Evolutionary conservation across 2,113 vertebrate genomes (phyloP).

Genomic region (Osmerus mordax): DNA sequence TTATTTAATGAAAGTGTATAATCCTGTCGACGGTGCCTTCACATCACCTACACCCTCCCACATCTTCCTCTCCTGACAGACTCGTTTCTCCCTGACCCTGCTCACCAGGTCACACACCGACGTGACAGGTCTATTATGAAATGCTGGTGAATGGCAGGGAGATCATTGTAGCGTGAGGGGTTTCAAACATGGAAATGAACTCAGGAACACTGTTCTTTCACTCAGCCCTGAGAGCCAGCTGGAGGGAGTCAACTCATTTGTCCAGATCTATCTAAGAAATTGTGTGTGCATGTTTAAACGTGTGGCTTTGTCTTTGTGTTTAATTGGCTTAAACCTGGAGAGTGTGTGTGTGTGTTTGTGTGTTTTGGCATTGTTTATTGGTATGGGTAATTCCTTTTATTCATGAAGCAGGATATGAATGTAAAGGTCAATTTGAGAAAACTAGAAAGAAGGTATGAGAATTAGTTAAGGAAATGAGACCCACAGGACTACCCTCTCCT

Average conservation of each 20-base stretch:
- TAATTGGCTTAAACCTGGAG: background rate
- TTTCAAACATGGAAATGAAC: too few relatives aligned
- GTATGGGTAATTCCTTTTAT: slow-evolving; percentile 38
- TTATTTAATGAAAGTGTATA: slow-evolving; percentile 56
- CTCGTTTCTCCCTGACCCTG: too few relatives aligned
- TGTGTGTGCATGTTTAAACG: too few relatives aligned
- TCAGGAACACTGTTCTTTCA: too few relatives aligned
- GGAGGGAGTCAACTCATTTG: too few relatives aligned
- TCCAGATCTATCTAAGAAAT: too few relatives aligned
- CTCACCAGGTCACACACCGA: too few relatives aligned
- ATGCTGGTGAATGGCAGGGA: too few relatives aligned
- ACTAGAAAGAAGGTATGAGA: slow-evolving; percentile 29
- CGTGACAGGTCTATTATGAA: too few relatives aligned
- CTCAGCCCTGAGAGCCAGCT: too few relatives aligned
- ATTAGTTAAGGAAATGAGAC: slow-evolving; percentile 47
- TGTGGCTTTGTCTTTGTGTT: background rate
- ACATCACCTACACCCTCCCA: slow-evolving; percentile 50
- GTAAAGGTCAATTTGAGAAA: slow-evolving; percentile 61
- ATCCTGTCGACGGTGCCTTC: slow-evolving; percentile 44
- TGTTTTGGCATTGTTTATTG: slow-evolving; percentile 19
- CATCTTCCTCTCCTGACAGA: background rate
- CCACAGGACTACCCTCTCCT: slow-evolving; percentile 5
- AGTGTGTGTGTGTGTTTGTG: slow-evolving; percentile 12
- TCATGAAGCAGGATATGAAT: slow-evolving; percentile 51
- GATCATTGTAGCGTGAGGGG: too few relatives aligned